Base-by-base conservation (phyloP, 1,140 invertebrate species). In the Aphelenchoides avenae region DNA sequence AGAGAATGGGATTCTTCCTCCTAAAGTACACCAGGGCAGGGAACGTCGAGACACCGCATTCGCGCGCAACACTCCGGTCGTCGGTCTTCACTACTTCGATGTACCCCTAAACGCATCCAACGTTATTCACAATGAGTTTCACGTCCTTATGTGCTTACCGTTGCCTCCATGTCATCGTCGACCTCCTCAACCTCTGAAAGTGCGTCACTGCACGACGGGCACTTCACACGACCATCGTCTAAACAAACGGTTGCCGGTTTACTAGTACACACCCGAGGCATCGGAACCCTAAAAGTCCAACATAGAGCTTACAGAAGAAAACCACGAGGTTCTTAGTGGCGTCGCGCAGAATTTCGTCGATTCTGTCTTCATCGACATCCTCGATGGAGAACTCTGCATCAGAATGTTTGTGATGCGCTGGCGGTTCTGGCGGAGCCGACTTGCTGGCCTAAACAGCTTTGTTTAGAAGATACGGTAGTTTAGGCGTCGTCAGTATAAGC, bases 281-380 rank as follows among this genome's bases (percentile, higher is more conserved):
- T 30, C 7, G 5, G 26, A 7, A 33, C 46, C 36, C 22, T n/a
- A 31, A 30, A 9, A 26, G 31, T 30, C 13, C 7, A 53, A 18
- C 13, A 56, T 57, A 39, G 13, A 47, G 50, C 75, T 67, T 55
- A 75, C 73, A 75, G 44, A 75, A 75, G 57, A 75, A 77, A 37
- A 75, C 63, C 20, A 75, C 75, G 33, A 75, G 48, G 61, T 75
- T 77, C 43, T 77, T 75, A 43, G 61, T 57, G 1, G 65, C 56
- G 30, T 75, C 73, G 34, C 60, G 37, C n/a, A 75, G 52, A 51
- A 75, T 77, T 48, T 77, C 68, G 34, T 75, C 73, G 42, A 75
- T 75, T 58, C 66, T 66, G 36, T 75, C 73, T 52, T 75, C 73
- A 56, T 75, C 75, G 13, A 75, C 73, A 52, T 75, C 74, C 36